Evolutionary conservation across 2,888 invertebrate genomes (phyloP).

Genomic region (Sinelater perroti): DNA sequence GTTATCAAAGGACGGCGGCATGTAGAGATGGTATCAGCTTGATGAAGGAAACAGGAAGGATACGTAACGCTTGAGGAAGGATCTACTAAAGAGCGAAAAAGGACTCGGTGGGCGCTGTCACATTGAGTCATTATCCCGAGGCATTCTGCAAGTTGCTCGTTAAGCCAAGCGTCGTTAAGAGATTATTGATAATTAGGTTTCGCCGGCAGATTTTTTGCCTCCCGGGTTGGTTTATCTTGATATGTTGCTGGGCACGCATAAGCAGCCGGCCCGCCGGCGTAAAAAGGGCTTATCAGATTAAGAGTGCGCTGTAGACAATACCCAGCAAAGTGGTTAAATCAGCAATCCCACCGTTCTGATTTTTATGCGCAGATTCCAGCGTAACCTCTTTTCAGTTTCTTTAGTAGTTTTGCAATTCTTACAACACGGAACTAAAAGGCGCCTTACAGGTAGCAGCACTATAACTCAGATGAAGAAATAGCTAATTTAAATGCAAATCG

Average conservation of each 20-base stretch:
- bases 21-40: constrained; percentile 37
- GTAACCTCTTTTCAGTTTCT: no score
- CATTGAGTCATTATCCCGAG: constrained; percentile 36
- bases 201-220: constrained; percentile 20
- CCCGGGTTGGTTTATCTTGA: no score
- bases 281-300: no score
- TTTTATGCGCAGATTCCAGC: no score
- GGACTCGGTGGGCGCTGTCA: constrained; percentile 36
- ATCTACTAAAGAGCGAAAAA: constrained; percentile 37
- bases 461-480: neutral
- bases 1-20: constrained; percentile 30
- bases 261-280: no score
- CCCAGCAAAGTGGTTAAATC: no score
- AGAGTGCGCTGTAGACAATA: no score
- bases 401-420: no score
- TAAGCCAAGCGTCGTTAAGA: constrained; percentile 33
- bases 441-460: neutral
- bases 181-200: constrained; percentile 36
- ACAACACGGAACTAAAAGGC: no score
- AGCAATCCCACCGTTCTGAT: no score
- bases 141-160: constrained; percentile 38
- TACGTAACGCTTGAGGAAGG: constrained; percentile 37
- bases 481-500: constrained; percentile 11
- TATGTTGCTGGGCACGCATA: no score
- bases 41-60: constrained; percentile 39